A percentile compares a stretch with the other conserved stretches of the same genome.
Conservation (phyloP, 2,797 vertebrate genomes). For the Acrossocheilus wenchowensis region DNA sequence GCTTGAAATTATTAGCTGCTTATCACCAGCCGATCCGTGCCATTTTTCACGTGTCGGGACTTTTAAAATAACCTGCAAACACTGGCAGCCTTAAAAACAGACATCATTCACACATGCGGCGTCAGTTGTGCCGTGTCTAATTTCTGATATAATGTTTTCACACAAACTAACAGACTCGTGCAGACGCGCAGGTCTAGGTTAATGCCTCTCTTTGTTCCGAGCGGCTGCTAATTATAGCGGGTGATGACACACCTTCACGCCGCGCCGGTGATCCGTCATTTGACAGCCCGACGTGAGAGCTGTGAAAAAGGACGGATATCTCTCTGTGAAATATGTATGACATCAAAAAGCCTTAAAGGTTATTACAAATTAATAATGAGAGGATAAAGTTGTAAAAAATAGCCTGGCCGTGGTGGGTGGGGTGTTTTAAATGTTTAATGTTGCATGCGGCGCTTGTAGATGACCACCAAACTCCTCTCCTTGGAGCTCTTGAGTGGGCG, state of each 20-base stretch:
- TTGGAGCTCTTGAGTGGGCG: conserved; percentile 54
- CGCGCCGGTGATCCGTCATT: conserved; percentile 74
- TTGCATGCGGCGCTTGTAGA: conserved; percentile 70
- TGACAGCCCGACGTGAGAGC: conserved; percentile 69
- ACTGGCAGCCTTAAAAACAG: not conserved
- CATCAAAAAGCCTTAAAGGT: conserved; percentile 87
- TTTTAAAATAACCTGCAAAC: conserved; percentile 30
- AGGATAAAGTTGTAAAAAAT: conserved; percentile 80
- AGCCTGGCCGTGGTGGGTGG: conserved; percentile 75
- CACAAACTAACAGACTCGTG: not conserved
- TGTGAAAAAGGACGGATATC: conserved; percentile 76
- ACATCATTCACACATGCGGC: conserved; percentile 37
- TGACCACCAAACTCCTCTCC: conserved; percentile 8
- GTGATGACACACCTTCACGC: conserved; percentile 66
- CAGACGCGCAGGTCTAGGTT: conserved; percentile 19
- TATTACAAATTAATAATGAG: conserved; percentile 87
- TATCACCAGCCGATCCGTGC: not conserved
- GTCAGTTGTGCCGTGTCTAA: not conserved
- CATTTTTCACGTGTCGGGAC: conserved; percentile 16
- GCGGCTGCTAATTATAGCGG: conserved; percentile 79
- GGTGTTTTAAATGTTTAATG: conserved; percentile 83
- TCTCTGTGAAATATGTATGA: conserved; percentile 85
- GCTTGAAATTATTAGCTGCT: conserved; percentile 54
- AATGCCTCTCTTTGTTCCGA: conserved; percentile 65
- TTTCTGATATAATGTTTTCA: conserved; percentile 22